Evolutionary conservation across 1,140 invertebrate genomes (phyloP), one percentile per base, ranked within the genome.

Genomic region (Aphelenchoides avenae): DNA sequence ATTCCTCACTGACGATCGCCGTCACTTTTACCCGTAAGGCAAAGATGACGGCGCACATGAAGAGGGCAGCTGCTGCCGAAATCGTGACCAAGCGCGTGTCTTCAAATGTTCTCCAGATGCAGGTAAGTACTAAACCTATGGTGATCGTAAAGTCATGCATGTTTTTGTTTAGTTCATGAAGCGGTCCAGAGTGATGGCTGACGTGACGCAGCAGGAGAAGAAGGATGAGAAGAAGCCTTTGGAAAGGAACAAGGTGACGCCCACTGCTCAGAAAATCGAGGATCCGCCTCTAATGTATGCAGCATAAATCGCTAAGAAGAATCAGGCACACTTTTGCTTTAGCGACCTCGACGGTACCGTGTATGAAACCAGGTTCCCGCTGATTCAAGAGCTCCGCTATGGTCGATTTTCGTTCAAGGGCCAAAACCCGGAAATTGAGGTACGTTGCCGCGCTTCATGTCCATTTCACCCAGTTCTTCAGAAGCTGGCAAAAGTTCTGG

Each of bases 341-440:
- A 59, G 57, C 15, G 46, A 15, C 4, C 39, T 59, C 29, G 36
- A 36, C 31, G 60, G 57, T 1, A 18, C 64, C 6, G 52, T 36
- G 29, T 6, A 15, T n/a, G 57, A 59, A 31, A 50, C 62, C 18
- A 39, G 57, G 5, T 53, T 68, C 2, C 43, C 59, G 11, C 15
- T 36, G 15, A 11, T 62, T 7, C 31, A 67, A 22, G 30, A 66
- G 13, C 29, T 62, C 13, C 30, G 33, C 7, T 62, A 59, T 26
- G 60, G 60, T 24, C 30, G 60, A 34, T 62, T 62, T 33, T 68
- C 60, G n/a, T 62, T 59, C 37, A 26, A 40, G 37, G 60, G 61
- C 2, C 52, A 58, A 2, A 62, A 62, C 40, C 62, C 51, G 15
- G 60, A 66, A 33, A 49, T 62, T 41, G 60, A 68, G 24, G 57